These are phyloP conservation scores for Struthidea cinerea DNA, from an alignment of 2,113 vertebrate genomes.

Conservation along the genomic window DNA sequence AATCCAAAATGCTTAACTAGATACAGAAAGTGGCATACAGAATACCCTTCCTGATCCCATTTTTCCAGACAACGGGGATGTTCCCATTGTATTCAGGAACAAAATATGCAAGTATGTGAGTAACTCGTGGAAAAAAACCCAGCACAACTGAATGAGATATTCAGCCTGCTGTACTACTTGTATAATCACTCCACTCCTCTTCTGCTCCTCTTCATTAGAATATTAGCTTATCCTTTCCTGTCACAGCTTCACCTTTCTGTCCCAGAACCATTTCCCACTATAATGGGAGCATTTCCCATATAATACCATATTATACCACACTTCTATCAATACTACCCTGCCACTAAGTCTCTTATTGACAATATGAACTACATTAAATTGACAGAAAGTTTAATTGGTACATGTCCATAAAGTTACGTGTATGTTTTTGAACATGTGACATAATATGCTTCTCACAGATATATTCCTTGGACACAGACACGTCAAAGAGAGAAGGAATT, in stretches of 20 bases:
- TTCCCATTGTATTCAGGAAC: neutral
- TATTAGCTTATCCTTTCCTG: neutral
- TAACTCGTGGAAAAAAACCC: accelerated
- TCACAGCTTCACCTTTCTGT: neutral
- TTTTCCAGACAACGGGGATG: neutral
- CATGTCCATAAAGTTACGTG: neutral
- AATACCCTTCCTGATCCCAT: neutral
- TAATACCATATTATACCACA: neutral
- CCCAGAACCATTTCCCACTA: neutral
- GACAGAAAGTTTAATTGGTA: neutral
- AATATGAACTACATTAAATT: neutral
- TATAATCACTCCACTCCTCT: neutral
- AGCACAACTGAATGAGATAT: neutral
- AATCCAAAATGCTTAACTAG: neutral
- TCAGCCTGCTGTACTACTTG: neutral
- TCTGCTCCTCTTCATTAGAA: neutral
- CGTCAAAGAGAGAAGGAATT: neutral
- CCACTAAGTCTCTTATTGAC: neutral
- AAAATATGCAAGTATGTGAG: neutral
- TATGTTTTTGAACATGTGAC: neutral
- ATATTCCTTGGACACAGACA: neutral
- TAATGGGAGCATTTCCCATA: neutral
- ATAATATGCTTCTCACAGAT: neutral
- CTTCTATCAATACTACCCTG: neutral
- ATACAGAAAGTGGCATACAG: neutral